Base-by-base conservation (phyloP, 2,113 vertebrate genomes). In the Callipepla squamata region DNA sequence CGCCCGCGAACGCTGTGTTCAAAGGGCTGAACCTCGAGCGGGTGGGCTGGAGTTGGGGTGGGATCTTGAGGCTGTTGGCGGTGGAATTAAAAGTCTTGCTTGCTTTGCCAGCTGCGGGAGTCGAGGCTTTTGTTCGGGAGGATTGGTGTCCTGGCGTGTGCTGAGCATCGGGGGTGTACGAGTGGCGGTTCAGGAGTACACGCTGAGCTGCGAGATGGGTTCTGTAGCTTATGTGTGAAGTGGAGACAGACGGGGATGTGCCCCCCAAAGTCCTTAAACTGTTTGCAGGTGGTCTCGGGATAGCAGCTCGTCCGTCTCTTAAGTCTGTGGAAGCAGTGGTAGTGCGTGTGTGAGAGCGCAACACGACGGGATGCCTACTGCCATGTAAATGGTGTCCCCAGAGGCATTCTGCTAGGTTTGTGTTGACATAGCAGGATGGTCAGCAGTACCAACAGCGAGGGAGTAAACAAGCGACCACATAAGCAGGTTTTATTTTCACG, bases 61-160 rank as follows among this genome's bases (percentile, higher is more conserved):
- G 51, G 26, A 26, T 28, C 26, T 15, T 55, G 13, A 4, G 28
- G 0, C 2, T 21, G 58, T 92, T 61, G 19, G 3, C 44, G 0
- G 11, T 28, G 50, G 47, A 79, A 61, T 69, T 28, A 2, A 2
- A 26, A 80, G 70, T 69, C 62, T 53, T 20, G 19, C 32, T 48
- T 36, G 2, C 17, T 78, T 17, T 10, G 45, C 36, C 57, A 13
- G 48, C 30, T 76, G 62, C 26, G 48, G 44, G 45, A 30, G 9
- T 58, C 0, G 2, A 40, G 26, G 55, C 57, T 67, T 59, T 26
- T 34, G 28, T 80, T 30, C 16, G 17, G 16, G 51, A 17, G 16
- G 51, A 26, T 16, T 5, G 51, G 55, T 42, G 19, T 38, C 15
- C 30, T n/a, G 25, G 28, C 6, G 0, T 17, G 75, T 20, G 3